A percentile compares a stretch with the other conserved stretches of the same genome.
Conservation (phyloP, 2,113 vertebrate genomes). For the Tamias sibiricus region DNA sequence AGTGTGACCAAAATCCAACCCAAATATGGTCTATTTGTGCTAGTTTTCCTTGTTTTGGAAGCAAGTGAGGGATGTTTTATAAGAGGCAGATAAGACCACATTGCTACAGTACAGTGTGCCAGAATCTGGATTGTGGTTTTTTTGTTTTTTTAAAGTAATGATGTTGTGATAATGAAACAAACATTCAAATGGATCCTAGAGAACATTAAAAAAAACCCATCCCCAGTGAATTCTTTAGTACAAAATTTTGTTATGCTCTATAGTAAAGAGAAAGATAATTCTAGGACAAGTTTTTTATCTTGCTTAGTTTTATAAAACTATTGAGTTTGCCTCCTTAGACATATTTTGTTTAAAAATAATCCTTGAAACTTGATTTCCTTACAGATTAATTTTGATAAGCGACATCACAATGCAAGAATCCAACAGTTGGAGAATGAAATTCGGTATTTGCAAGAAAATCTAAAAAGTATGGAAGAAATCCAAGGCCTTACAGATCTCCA, state of each 20-base stretch:
- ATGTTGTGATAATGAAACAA: neutral
- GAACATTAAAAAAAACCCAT: slow-evolving; percentile 5
- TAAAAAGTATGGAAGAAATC: slow-evolving; percentile 89
- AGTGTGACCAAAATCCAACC: slow-evolving; percentile 3
- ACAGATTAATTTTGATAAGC: slow-evolving; percentile 87
- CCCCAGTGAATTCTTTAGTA: neutral
- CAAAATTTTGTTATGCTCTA: neutral
- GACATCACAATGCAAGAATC: slow-evolving; percentile 84
- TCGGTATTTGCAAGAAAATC: slow-evolving; percentile 84
- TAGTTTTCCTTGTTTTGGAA: slow-evolving; percentile 19
- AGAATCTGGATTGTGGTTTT: neutral
- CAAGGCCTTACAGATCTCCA: slow-evolving; percentile 89
- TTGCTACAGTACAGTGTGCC: neutral
- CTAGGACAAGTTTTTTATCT: slow-evolving; percentile 28
- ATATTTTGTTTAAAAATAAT: neutral
- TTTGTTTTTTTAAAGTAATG: neutral
- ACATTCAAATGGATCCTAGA: slow-evolving; percentile 32
- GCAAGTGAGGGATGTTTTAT: neutral
- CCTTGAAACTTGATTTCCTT: slow-evolving; percentile 43
- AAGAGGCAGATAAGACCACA: neutral
- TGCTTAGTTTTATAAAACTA: no score
- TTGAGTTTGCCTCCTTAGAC: no score
- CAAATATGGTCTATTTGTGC: neutral
- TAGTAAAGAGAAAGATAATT: slow-evolving; percentile 35
- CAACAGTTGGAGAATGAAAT: slow-evolving; percentile 88